phyloP scores from a whole-genome alignment of 1,140 invertebrate species.

The Rhysida immarginata region DNA sequence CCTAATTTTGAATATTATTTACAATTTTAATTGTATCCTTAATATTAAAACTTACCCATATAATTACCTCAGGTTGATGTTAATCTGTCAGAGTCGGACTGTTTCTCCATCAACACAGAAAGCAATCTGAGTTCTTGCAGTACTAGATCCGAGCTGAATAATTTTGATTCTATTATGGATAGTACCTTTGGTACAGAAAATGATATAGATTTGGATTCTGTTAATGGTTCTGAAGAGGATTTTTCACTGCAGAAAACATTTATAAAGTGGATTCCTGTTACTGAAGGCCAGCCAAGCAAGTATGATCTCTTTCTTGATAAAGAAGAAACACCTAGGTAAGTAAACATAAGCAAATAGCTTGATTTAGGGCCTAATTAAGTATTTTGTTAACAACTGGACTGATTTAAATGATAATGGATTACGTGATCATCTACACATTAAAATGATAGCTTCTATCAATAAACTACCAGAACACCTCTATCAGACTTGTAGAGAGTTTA shows the following conservation, averaged over 20 bases:
- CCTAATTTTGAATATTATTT: too few relatives aligned
- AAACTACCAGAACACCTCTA: too few relatives aligned
- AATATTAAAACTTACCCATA: too few relatives aligned
- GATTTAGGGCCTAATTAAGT: too few relatives aligned
- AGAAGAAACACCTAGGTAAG: neutral
- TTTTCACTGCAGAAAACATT: neutral
- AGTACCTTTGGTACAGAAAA: neutral
- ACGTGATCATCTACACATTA: too few relatives aligned
- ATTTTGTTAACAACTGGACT: too few relatives aligned
- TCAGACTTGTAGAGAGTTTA: too few relatives aligned
- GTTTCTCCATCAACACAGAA: neutral
- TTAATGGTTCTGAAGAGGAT: neutral
- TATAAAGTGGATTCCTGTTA: neutral
- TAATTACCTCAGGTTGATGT: too few relatives aligned
- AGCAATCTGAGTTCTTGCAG: neutral
- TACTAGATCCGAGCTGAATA: neutral
- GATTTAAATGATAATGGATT: too few relatives aligned
- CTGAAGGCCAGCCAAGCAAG: neutral
- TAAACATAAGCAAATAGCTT: too few relatives aligned
- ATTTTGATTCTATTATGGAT: neutral
- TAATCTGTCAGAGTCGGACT: neutral
- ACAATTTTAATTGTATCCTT: too few relatives aligned
- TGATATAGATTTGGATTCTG: neutral
- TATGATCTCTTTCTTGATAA: neutral
- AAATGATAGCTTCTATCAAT: too few relatives aligned